phyloP scores from a whole-genome alignment of 2,888 invertebrate species.

The Saturnia pavonia region DNA sequence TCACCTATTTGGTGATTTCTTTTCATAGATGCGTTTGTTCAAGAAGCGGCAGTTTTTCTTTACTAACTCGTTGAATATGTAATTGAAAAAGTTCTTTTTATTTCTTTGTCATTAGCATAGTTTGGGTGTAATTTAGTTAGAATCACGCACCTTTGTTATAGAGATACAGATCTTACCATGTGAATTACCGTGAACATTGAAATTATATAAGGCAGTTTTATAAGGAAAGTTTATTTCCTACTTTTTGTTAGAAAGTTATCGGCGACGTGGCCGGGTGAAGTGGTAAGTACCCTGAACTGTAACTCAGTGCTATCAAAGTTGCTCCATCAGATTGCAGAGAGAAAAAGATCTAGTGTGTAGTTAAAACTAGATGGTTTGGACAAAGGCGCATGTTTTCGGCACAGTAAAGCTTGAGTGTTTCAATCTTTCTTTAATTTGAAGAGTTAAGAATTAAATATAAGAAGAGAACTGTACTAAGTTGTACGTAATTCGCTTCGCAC shows the following conservation, averaged over 20 bases:
- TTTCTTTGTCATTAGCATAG: slow-evolving; percentile 57
- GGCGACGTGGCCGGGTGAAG: slow-evolving; percentile 46
- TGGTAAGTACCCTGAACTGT: slow-evolving; percentile 60
- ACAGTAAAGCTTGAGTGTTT: slow-evolving; percentile 24
- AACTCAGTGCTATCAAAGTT: slow-evolving; percentile 60
- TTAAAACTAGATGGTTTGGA: slow-evolving; percentile 61
- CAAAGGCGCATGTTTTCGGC: slow-evolving; percentile 55
- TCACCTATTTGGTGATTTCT: slow-evolving; percentile 81
- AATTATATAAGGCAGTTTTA: slow-evolving; percentile 27
- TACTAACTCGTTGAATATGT: slow-evolving; percentile 70
- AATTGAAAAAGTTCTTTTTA: slow-evolving; percentile 75
- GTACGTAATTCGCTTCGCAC: too few relatives aligned
- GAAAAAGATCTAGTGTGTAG: slow-evolving; percentile 55
- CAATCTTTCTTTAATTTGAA: background rate
- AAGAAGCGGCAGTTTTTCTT: slow-evolving; percentile 64
- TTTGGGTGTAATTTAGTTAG: slow-evolving; percentile 41
- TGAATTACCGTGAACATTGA: slow-evolving; percentile 34
- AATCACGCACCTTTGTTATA: slow-evolving; percentile 29
- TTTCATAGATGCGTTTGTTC: slow-evolving; percentile 75
- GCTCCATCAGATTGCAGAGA: slow-evolving; percentile 64
- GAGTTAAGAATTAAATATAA: background rate
- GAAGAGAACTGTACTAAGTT: background rate
- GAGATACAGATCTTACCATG: slow-evolving; percentile 23
- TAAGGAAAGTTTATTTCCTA: slow-evolving; percentile 32
- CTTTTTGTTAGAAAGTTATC: slow-evolving; percentile 45